Evolutionary conservation across 2,797 vertebrate species (phyloP).

Genomic region (Todus mexicanus): DNA sequence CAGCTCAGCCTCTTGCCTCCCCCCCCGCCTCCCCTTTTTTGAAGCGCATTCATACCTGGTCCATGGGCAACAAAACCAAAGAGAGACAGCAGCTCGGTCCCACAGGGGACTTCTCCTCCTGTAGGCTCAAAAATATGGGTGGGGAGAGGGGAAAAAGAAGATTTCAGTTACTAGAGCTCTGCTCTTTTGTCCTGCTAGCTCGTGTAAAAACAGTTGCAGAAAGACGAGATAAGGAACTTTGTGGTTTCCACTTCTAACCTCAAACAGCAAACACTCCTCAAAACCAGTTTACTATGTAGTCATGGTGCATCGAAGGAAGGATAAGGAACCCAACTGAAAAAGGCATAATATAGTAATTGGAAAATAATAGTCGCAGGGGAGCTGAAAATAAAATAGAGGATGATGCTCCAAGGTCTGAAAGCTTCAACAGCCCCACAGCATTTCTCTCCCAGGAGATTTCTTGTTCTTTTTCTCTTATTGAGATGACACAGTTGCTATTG

Average conservation of each 20-base stretch:
- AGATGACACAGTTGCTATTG: background rate
- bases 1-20: background rate
- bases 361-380: background rate
- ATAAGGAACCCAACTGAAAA: slow-evolving; percentile 6
- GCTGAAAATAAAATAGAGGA: slow-evolving; percentile 5
- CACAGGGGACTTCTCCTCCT: slow-evolving; percentile 76
- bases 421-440: background rate
- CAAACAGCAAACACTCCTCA: slow-evolving; percentile 44
- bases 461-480: background rate
- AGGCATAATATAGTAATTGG: background rate
- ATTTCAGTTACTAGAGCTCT: background rate
- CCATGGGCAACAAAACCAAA: slow-evolving; percentile 75
- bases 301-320: background rate
- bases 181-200: background rate
- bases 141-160: slow-evolving; percentile 10
- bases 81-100: slow-evolving; percentile 74
- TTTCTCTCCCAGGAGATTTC: background rate
- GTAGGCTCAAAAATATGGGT: slow-evolving; percentile 69
- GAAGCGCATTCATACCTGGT: slow-evolving; percentile 70
- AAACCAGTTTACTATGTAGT: slow-evolving; percentile 8
- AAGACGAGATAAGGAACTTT: slow-evolving; percentile 45
- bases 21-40: background rate
- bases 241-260: slow-evolving; percentile 55
- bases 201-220: slow-evolving; percentile 6
- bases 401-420: background rate